A percentile compares a stretch with the other conserved stretches of the same genome.
Conservation (phyloP, 2,113 vertebrate species). For the Laterallus jamaicensis region DNA sequence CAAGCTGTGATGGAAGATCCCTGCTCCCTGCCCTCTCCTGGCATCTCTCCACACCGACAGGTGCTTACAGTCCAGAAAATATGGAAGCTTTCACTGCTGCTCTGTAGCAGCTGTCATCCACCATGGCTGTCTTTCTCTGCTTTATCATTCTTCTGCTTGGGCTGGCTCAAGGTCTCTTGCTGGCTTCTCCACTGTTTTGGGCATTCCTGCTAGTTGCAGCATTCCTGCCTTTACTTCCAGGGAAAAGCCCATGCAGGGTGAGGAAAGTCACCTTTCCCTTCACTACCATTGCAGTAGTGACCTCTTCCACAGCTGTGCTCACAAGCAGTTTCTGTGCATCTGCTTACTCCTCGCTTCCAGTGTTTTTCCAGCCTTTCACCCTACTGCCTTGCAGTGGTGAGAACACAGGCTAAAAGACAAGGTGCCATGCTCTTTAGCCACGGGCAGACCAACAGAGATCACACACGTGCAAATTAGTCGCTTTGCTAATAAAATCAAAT, state of each 20-base stretch:
- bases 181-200: neutral
- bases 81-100: neutral
- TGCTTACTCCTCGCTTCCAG: neutral
- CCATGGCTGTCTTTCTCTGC: neutral
- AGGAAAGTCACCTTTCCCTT: neutral
- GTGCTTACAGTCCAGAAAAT: neutral
- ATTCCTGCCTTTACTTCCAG: neutral
- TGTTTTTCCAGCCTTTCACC: neutral
- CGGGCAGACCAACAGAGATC: neutral
- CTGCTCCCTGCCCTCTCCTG: neutral
- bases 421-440: neutral
- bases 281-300: neutral
- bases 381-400: neutral
- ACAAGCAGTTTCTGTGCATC: neutral
- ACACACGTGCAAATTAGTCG: rapidly evolving
- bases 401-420: neutral
- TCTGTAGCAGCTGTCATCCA: neutral
- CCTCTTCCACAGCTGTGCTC: neutral
- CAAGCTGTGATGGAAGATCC: neutral
- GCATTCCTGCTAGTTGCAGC: neutral
- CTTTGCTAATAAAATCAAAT: neutral
- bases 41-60: neutral
- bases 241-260: rapidly evolving
- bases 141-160: neutral
- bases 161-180: neutral